Percentiles rank a stretch among this genome's conserved stretches.
These are phyloP conservation scores for Carcharodon carcharias DNA, from an alignment of 2,797 vertebrate genomes.

Conservation along the genomic window DNA sequence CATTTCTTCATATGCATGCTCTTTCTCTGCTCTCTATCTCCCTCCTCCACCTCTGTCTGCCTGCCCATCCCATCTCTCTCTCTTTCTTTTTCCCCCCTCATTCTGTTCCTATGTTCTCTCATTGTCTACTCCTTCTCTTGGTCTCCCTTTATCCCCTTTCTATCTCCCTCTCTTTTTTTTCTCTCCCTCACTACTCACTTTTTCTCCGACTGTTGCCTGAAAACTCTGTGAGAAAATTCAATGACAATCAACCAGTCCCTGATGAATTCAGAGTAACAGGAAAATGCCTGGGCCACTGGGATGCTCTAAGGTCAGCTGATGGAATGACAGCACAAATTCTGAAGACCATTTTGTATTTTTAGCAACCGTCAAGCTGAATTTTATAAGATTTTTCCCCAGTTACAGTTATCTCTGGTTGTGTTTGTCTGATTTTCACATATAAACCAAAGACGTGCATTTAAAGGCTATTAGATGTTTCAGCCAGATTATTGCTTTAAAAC, in stretches of 20 bases:
- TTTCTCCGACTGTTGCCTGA: neutral
- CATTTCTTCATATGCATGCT: too few relatives aligned
- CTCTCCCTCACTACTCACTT: neutral
- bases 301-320: neutral
- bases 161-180: neutral
- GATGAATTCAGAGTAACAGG: neutral
- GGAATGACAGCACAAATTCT: neutral
- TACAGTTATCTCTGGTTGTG: neutral
- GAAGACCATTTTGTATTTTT: neutral
- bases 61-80: neutral
- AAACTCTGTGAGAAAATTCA: neutral
- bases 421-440: neutral
- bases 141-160: neutral
- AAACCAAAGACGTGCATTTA: neutral
- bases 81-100: neutral
- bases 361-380: neutral
- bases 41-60: neutral
- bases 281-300: neutral
- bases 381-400: neutral
- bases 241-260: too few relatives aligned
- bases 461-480: too few relatives aligned
- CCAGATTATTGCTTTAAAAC: too few relatives aligned
- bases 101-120: neutral
- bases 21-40: neutral
- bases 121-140: neutral